Percentiles rank a stretch among this genome's conserved stretches.
Conservation (phyloP, 2,797 vertebrate species). For the Natrix natrix region DNA sequence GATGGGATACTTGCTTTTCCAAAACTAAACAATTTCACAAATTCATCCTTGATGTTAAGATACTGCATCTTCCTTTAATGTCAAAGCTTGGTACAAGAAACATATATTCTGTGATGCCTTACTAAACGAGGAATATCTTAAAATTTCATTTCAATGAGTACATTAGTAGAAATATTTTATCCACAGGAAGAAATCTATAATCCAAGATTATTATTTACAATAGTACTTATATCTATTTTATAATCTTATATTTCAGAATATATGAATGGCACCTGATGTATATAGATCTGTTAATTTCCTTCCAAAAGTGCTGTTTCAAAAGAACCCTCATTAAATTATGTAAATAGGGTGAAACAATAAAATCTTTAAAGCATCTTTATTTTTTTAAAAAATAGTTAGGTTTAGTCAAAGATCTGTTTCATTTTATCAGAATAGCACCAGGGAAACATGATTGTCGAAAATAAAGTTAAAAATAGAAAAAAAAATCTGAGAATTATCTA, state of each 20-base stretch:
- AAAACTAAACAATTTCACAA: neutral
- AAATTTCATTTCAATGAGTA: neutral
- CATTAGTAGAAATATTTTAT: neutral
- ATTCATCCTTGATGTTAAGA: neutral
- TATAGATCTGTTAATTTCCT: neutral
- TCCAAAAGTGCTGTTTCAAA: neutral
- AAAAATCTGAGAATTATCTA: neutral
- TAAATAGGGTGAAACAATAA: neutral
- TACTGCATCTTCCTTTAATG: neutral
- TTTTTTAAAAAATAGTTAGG: neutral
- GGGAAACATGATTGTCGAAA: neutral
- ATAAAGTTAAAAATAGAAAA: neutral
- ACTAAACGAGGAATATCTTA: neutral
- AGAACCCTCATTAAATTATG: neutral
- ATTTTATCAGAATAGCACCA: neutral
- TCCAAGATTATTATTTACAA: neutral
- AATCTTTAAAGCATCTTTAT: neutral
- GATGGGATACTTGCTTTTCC: neutral
- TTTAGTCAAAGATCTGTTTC: neutral
- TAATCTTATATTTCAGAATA: neutral
- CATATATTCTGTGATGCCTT: neutral
- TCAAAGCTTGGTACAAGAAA: neutral
- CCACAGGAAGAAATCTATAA: neutral
- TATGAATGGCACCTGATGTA: neutral
- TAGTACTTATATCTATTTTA: neutral